Evolutionary conservation across 2,888 invertebrate genomes (phyloP), one percentile per base, ranked within the genome.

Genomic region (Lasioglossum marginatum): DNA sequence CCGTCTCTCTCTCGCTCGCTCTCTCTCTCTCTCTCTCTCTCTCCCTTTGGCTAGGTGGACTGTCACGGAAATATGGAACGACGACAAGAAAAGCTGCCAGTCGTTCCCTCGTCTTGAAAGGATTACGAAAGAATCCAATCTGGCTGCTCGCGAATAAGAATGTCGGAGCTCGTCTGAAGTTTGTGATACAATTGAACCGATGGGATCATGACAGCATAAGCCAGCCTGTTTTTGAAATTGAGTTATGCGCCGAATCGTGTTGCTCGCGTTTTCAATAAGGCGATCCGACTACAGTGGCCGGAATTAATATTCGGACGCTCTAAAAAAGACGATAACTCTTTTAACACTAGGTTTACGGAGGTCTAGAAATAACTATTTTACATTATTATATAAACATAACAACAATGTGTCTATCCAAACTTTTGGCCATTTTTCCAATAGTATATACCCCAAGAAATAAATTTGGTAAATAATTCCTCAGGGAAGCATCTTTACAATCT

Each of bases 31-130:
- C 10, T 23, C 48, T 4, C 45, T 48, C 16, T 4, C 0, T 45
- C 45, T 14, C 4, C 16, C 16, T 4, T 16, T 16, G 19, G 52
- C 23, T 12, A n/a, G 14, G 14, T 23, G n/a, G 34, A 8, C 31
- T 73, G 63, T 37, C 60, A 31, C 16, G 74, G 68, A 19, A 66
- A 66, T 66, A 40, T 68, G 66, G 48, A 14, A 66, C 16, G 48
- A 37, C 68, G 79, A 52, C 48, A 52, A 80, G 40, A 27, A 48
- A 27, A 48, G 40, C 37, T 31, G 40, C 68, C 52, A 34, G 52
- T 45, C 48, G 74, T 37, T 68, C 10, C 74, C 27, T 34, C 16
- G 40, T 37, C 27, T 19, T 6, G 52, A 68, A 75, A 27, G 19
- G 37, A 68, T 48, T 31, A 12, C 34, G 5, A 45, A 48, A 63